Evolutionary conservation across 2,888 invertebrate species (phyloP).

Genomic region (Zelleria hepariella): DNA sequence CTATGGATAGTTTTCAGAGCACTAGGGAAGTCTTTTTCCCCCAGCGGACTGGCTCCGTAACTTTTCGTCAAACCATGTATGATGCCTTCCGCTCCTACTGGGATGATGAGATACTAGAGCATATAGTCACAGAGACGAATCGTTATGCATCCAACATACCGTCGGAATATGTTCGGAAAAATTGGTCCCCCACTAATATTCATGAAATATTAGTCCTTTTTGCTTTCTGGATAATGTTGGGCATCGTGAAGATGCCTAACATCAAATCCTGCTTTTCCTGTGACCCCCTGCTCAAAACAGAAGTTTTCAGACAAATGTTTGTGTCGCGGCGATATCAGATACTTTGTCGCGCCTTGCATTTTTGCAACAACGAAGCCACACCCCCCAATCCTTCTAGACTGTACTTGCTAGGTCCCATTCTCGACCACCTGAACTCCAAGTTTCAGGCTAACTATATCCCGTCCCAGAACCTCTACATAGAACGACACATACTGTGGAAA

Average conservation of each 20-base stretch:
- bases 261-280: constrained; percentile 10
- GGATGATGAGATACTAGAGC: neutral
- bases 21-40: neutral
- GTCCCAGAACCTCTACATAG: constrained; percentile 13
- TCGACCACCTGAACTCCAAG: constrained; percentile 8
- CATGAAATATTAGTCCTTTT: constrained; percentile 9
- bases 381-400: neutral
- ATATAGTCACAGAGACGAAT: neutral
- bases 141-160: neutral
- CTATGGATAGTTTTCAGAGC: neutral
- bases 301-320: constrained; percentile 3
- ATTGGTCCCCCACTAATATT: neutral
- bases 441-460: constrained; percentile 10
- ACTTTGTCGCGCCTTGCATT: constrained; percentile 9
- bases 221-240: constrained; percentile 9
- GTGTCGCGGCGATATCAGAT: constrained; percentile 6
- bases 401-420: constrained; percentile 7
- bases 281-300: constrained; percentile 6
- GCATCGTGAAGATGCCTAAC: constrained; percentile 1
- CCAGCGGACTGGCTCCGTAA: neutral
- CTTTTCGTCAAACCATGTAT: neutral
- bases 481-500: constrained; percentile 7
- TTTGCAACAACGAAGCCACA: neutral
- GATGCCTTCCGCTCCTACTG: neutral
- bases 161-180: neutral